A percentile compares a stretch with the other conserved stretches of the same genome.
Evolutionary conservation across 2,113 vertebrate genomes (phyloP).

Genomic region (Epinephelus moara): DNA sequence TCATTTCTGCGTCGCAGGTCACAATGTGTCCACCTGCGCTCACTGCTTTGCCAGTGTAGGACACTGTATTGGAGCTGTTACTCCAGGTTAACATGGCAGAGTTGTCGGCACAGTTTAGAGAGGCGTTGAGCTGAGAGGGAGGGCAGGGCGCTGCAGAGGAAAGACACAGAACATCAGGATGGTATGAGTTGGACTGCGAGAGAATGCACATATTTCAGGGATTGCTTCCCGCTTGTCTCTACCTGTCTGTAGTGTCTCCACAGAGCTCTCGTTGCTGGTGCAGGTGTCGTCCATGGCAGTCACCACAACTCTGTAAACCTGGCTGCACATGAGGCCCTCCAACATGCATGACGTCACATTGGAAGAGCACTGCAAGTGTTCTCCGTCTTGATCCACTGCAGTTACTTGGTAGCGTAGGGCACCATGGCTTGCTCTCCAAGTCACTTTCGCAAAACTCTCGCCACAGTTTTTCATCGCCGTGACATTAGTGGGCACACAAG

Average conservation of each 20-base stretch:
- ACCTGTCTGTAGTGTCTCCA: constrained; percentile 73
- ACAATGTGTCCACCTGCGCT: constrained; percentile 65
- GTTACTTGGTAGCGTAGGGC: constrained; percentile 67
- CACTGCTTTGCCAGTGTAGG: constrained; percentile 75
- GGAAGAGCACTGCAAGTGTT: constrained; percentile 58
- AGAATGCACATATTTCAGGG: not conserved
- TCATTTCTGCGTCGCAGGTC: constrained; percentile 56
- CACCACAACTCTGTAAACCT: constrained; percentile 76
- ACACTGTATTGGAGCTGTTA: constrained; percentile 70
- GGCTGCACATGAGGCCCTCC: constrained; percentile 71
- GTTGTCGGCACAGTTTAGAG: constrained; percentile 72
- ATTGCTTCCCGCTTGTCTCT: not conserved
- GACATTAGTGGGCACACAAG: constrained; percentile 80
- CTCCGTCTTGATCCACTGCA: constrained; percentile 42
- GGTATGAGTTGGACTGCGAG: not conserved
- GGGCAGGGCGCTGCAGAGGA: constrained; percentile 79
- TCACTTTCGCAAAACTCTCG: constrained; percentile 60
- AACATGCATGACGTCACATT: constrained; percentile 72
- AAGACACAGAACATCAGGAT: constrained; percentile 7
- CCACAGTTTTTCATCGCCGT: constrained; percentile 61
- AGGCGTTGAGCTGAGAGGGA: constrained; percentile 68
- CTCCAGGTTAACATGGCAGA: constrained; percentile 77
- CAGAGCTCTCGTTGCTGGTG: constrained; percentile 67
- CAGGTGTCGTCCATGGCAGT: constrained; percentile 69
- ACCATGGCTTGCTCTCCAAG: constrained; percentile 77